Conservation (phyloP, 2,888 invertebrate genomes). For the Lithosia quadra region DNA sequence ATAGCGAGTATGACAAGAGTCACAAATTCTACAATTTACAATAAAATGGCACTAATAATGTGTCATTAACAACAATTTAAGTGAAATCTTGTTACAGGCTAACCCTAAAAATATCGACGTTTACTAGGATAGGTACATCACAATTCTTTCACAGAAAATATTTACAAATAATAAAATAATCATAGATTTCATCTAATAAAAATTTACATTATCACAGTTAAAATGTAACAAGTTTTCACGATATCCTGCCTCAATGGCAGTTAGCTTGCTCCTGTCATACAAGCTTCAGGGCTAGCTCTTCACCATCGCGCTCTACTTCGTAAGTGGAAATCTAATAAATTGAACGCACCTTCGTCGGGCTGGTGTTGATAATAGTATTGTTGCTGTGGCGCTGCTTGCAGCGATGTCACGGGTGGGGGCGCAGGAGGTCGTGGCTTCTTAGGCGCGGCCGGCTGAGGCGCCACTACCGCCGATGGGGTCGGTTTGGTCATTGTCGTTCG, state of each 20-base stretch:
- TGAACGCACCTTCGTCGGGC: constrained; percentile 88
- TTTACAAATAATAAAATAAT: constrained; percentile 82
- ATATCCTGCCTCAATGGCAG: constrained; percentile 76
- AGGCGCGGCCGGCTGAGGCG: constrained; percentile 81
- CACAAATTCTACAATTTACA: constrained; percentile 86
- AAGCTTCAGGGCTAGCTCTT: constrained; percentile 87
- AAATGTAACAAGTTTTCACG: constrained; percentile 87
- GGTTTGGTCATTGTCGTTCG: constrained; percentile 71
- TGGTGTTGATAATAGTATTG: constrained; percentile 87
- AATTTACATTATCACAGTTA: constrained; percentile 86
- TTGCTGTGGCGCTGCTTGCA: constrained; percentile 81
- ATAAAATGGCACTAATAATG: constrained; percentile 85
- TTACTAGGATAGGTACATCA: constrained; percentile 80
- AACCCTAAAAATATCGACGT: constrained; percentile 80
- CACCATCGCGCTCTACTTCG: constrained; percentile 88
- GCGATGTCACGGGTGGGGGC: constrained; percentile 79
- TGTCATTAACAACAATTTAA: constrained; percentile 83
- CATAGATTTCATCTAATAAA: constrained; percentile 85
- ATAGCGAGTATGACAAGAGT: constrained; percentile 88
- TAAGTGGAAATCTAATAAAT: constrained; percentile 87
- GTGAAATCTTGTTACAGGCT: constrained; percentile 87
- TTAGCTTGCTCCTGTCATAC: constrained; percentile 87
- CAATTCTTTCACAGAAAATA: constrained; percentile 78
- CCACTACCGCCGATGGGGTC: constrained; percentile 76
- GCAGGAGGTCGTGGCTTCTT: constrained; percentile 82